These are phyloP conservation scores for Gobio gobio DNA, from an alignment of 2,113 vertebrate genomes.

Conservation along the genomic window DNA sequence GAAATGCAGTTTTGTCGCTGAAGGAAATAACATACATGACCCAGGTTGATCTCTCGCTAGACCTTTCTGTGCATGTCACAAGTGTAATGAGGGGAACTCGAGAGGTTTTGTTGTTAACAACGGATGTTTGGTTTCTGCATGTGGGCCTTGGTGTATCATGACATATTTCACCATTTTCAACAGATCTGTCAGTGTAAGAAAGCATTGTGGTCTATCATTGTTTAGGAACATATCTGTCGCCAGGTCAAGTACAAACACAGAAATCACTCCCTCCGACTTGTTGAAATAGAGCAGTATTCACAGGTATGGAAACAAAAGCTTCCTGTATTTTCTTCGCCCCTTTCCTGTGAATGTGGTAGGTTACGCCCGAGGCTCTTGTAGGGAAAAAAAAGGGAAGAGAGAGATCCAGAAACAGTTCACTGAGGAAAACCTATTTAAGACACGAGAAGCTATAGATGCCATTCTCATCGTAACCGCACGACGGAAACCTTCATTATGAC, in stretches of 20 bases:
- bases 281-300: conserved; percentile 62
- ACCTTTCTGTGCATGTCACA: conserved; percentile 30
- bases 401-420: conserved; percentile 56
- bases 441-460: conserved; percentile 47
- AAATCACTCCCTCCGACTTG: conserved; percentile 67
- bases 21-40: conserved; percentile 50
- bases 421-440: conserved; percentile 61
- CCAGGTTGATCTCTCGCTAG: conserved; percentile 40
- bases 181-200: conserved; percentile 68
- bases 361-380: conserved; percentile 60
- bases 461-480: conserved; percentile 46
- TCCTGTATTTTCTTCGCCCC: conserved; percentile 62
- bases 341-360: conserved; percentile 54
- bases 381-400: conserved; percentile 55
- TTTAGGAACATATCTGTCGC: conserved; percentile 73
- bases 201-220: conserved; percentile 67
- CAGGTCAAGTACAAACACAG: conserved; percentile 70
- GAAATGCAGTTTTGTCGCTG: conserved; percentile 16
- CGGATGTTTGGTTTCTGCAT: conserved; percentile 59
- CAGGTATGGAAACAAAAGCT: conserved; percentile 61
- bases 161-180: conserved; percentile 66
- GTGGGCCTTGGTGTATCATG: conserved; percentile 64
- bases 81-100: conserved; percentile 25
- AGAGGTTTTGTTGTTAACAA: conserved; percentile 35
- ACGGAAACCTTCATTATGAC: conserved; percentile 54